These are phyloP conservation scores for Glossosoma conforme DNA, from an alignment of 1,140 invertebrate genomes.

Conservation along the genomic window DNA sequence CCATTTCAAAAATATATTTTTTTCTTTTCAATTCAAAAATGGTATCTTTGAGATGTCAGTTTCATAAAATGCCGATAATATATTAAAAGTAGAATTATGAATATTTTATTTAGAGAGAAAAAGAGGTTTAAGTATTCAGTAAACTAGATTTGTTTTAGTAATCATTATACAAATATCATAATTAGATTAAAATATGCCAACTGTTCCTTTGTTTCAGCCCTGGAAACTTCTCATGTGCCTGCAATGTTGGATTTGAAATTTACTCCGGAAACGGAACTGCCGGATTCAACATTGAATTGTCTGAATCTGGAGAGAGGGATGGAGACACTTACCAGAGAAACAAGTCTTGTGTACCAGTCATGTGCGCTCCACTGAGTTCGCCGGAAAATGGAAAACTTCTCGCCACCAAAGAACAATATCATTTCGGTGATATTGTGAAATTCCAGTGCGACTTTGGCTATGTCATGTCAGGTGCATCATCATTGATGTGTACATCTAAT, in stretches of 20 bases:
- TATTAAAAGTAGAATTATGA: no score
- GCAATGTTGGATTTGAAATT: conserved; percentile 89
- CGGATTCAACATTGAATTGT: conserved; percentile 74
- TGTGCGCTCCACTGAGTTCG: conserved; percentile 74
- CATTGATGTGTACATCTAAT: conserved; percentile 81
- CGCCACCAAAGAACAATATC: conserved; percentile 74
- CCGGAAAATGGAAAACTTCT: conserved; percentile 89
- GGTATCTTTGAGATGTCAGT: neutral
- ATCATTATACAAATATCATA: no score
- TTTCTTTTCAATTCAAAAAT: conserved; percentile 4
- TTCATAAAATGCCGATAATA: no score
- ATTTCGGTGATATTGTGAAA: conserved; percentile 84
- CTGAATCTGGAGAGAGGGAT: conserved; percentile 81
- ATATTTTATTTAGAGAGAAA: no score
- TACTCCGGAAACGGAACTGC: conserved; percentile 88
- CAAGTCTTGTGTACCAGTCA: conserved; percentile 91
- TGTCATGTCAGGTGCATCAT: conserved; percentile 78
- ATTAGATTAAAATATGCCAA: no score
- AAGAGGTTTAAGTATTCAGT: no score
- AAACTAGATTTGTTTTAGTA: no score
- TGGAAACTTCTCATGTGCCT: conserved; percentile 82
- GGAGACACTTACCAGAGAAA: conserved; percentile 88
- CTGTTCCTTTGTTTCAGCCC: conserved; percentile 51
- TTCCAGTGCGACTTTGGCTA: conserved; percentile 97
- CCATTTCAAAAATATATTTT: no score